Percentiles rank a stretch among this genome's conserved stretches.
These are phyloP conservation scores for Chionis minor DNA, from an alignment of 2,113 vertebrate species.

Conservation along the genomic window DNA sequence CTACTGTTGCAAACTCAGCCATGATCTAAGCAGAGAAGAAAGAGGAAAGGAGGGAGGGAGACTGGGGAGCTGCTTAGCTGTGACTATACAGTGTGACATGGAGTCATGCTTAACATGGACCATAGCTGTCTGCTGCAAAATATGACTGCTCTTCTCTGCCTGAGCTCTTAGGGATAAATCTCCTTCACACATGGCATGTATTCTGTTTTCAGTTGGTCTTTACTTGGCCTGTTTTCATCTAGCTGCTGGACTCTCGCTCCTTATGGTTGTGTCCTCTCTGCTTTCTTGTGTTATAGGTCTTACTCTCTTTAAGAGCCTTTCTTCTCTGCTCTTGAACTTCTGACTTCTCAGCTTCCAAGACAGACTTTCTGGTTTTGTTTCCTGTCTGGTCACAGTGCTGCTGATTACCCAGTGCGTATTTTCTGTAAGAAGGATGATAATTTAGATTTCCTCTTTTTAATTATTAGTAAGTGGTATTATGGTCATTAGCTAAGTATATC, in stretches of 20 bases:
- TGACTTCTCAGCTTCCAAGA: neutral
- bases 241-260: neutral
- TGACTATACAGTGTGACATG: neutral
- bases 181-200: accelerated
- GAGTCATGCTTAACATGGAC: neutral
- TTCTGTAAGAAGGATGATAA: neutral
- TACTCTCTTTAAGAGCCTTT: neutral
- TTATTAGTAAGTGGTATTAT: neutral
- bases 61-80: neutral
- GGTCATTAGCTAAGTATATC: neutral
- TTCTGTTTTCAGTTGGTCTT: neutral
- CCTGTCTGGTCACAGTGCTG: neutral
- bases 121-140: neutral
- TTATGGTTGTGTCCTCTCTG: neutral
- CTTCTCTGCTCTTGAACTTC: neutral
- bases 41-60: neutral
- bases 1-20: neutral
- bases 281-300: neutral
- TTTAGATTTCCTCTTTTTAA: neutral
- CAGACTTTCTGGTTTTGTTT: neutral
- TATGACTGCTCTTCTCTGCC: neutral
- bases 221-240: neutral
- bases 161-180: neutral
- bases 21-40: neutral
- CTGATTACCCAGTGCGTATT: neutral